phyloP scores from a whole-genome alignment of 64 coral and sea anemone species.

The Porites australiensis region DNA sequence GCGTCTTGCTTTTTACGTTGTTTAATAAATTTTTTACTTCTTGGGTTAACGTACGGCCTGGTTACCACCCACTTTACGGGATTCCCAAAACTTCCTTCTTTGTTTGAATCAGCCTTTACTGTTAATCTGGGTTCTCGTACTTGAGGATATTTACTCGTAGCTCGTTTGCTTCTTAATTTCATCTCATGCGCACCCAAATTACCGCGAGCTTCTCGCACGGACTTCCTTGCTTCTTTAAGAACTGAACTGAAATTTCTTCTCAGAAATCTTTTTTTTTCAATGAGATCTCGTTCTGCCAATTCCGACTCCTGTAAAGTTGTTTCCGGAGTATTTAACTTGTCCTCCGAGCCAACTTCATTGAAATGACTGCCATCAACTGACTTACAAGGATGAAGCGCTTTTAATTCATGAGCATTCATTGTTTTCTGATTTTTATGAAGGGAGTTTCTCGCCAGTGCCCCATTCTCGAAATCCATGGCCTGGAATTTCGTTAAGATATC shows the following conservation, averaged over 20 bases:
- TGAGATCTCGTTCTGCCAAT: background rate
- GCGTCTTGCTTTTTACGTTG: conserved; percentile 5
- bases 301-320: background rate
- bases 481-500: background rate
- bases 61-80: background rate
- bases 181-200: background rate
- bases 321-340: background rate
- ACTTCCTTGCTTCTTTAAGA: conserved; percentile 18
- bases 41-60: background rate
- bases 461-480: background rate
- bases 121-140: background rate
- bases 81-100: background rate
- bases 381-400: background rate
- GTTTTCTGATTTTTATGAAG: background rate
- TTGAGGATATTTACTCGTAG: background rate
- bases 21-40: background rate
- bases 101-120: background rate
- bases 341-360: background rate
- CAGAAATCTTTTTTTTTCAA: conserved; percentile 10
- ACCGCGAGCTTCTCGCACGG: background rate
- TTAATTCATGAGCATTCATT: background rate
- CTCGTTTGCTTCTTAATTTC: background rate
- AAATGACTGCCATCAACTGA: background rate
- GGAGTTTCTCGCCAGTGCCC: background rate
- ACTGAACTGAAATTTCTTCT: conserved; percentile 13